Base-by-base conservation (phyloP, 1,140 invertebrate species). In the Apis florea region DNA sequence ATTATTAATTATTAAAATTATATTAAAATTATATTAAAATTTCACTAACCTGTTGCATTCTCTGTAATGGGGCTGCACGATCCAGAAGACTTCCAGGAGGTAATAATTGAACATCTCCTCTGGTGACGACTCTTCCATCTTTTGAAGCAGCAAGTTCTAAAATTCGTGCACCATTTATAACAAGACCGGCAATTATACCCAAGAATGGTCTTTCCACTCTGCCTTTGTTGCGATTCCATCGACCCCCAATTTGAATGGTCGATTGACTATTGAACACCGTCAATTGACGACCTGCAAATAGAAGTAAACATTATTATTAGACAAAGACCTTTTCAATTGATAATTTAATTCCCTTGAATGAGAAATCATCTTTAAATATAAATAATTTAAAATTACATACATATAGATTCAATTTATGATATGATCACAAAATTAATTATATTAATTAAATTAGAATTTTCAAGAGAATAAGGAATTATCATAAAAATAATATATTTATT, bases 251-350 rank as follows among this genome's bases (percentile, higher is more conserved):
- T 89, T 97, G 96, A 71, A 99, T 96, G 31, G 96, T 96, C 15
- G 97, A 97, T 94, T 98, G 98, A 88, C 96, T 96, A 94, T 99
- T 99, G 94, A 99, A 99, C 31, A 98, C 97, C 67, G 96, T 96
- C 68, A 98, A 95, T 88, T 98, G 98, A 88, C 96, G 95, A 76
- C 97, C 98, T 98, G 92, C 10, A 87, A 71, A 72, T 12, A 56
- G 17, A 13, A 56, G 56, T 17, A 17, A n/a, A 31, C 31, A 40
- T 40, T 6, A 66, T 47, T 54, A 19, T 66, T 21, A 59, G 21
- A 26, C 49, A 40, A 47, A 24, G 19, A 9, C 5, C 19, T 19
- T 47, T 58, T 40, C 15, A 19, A 47, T 24, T 13, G 47, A 47
- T 11, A 4, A 21, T 51, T 47, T 56, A 19, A 71, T 31, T 47